Base-by-base conservation (phyloP, 2,113 vertebrate genomes). In the Mustela lutreola region DNA sequence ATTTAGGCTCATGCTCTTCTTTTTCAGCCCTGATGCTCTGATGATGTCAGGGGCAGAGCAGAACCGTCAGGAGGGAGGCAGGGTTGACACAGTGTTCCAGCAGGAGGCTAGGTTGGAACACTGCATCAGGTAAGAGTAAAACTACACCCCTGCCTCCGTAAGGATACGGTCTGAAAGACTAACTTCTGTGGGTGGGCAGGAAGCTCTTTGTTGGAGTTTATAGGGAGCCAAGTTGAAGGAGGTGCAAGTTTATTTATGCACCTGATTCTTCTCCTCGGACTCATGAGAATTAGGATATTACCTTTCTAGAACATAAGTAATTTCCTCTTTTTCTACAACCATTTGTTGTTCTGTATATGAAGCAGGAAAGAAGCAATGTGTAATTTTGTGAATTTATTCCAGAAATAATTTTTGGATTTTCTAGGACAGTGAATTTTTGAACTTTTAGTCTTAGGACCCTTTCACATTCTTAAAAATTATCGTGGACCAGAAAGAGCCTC, bases 11-110 rank as follows among this genome's bases (percentile, higher is more conserved):
- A 12, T 97, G 82, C 92, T 97, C 96, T 97, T 97, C 95, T 95
- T 97, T 96, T 97, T 96, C 92, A 97, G 97, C 94, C 92, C 92
- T 96, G 95, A 94, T 94, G 94, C 95, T 97, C 94, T 97, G 97
- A 95, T 97, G 96, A 82, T 97, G 87, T 97, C 96, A 86, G 86
- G 96, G 94, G 91, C 95, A 97, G 95, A 91, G 94, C 80, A 97
- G 96, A 94, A 79, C 76, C 85, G 50, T 92, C 93, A 89, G 91
- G 81, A 95, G 95, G 95, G 94, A 94, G 93, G 95, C 91, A 96
- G 96, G 97, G 93, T 97, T 92, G 89, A 84, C 87, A 93, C 90
- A 95, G 95, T 97, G 96, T 97, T 96, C 82, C 96, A 91, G 96
- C 84, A 45, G 97, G 96, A 96, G 92, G 95, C 83, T 97, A 91